Evolutionary conservation across 2,888 invertebrate genomes (phyloP).

Genomic region (Octonoba sinensis): DNA sequence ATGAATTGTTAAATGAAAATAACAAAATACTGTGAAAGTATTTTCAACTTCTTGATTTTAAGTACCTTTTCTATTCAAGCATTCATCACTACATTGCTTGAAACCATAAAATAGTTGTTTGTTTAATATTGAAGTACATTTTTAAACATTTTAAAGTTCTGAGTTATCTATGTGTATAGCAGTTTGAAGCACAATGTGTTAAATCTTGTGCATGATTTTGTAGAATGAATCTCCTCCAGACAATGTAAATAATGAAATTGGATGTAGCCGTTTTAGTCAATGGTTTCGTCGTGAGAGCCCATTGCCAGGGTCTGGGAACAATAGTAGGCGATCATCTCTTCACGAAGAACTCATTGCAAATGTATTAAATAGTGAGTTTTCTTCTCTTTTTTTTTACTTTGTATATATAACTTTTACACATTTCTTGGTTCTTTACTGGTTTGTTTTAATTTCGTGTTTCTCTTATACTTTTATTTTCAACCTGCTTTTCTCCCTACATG

Average conservation of each 20-base stretch:
- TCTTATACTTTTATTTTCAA: neutral
- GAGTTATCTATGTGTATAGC: too few relatives aligned
- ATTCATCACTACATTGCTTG: too few relatives aligned
- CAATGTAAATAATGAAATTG: slow-evolving; percentile 60
- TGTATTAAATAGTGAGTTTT: slow-evolving; percentile 54
- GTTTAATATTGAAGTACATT: too few relatives aligned
- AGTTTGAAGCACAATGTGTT: too few relatives aligned
- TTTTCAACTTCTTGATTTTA: too few relatives aligned
- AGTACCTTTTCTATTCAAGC: too few relatives aligned
- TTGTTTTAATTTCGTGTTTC: neutral
- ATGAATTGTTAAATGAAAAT: too few relatives aligned
- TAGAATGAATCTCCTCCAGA: slow-evolving; percentile 78
- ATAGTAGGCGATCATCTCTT: slow-evolving; percentile 57
- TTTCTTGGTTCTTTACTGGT: neutral
- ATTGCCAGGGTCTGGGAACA: slow-evolving; percentile 23
- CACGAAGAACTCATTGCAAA: slow-evolving; percentile 64
- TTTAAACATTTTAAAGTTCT: too few relatives aligned
- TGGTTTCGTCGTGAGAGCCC: slow-evolving; percentile 76
- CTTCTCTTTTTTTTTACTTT: neutral
- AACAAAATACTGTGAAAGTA: too few relatives aligned
- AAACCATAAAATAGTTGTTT: too few relatives aligned
- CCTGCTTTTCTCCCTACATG: neutral
- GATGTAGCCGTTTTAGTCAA: slow-evolving; percentile 74
- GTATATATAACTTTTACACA: neutral
- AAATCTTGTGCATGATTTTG: slow-evolving; percentile 56